These are phyloP conservation scores for Drosophila siamana DNA, from an alignment of 2,888 invertebrate species.

Conservation along the genomic window DNA sequence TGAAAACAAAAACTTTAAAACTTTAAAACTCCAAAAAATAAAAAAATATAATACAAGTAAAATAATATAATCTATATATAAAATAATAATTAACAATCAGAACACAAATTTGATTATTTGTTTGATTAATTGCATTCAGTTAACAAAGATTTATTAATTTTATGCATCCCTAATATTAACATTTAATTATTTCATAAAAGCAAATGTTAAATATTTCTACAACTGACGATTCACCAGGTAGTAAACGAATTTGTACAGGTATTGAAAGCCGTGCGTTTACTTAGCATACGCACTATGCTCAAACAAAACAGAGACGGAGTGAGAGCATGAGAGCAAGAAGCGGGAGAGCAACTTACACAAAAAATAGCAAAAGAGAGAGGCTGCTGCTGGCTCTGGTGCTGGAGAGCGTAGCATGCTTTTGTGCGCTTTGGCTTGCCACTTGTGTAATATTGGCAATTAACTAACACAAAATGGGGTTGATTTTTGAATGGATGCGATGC, in stretches of 20 bases:
- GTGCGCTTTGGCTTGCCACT: constrained; percentile 68
- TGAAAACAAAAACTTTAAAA: too few relatives aligned
- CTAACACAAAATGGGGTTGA: constrained; percentile 76
- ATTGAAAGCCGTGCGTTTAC: constrained; percentile 17
- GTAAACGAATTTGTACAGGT: not conserved
- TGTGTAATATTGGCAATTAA: constrained; percentile 81
- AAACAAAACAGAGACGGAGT: constrained; percentile 31
- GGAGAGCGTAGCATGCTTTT: constrained; percentile 54
- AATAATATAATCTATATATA: too few relatives aligned
- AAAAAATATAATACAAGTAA: too few relatives aligned
- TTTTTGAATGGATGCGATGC: constrained; percentile 69
- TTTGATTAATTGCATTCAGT: too few relatives aligned
- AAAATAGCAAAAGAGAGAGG: constrained; percentile 13
- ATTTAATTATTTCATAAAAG: too few relatives aligned
- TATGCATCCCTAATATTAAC: too few relatives aligned
- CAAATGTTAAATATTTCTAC: too few relatives aligned
- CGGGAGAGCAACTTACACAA: not conserved
- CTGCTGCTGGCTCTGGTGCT: not conserved
- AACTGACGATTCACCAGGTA: not conserved
- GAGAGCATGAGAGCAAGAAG: constrained; percentile 9
- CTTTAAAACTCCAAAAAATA: too few relatives aligned
- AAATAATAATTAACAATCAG: too few relatives aligned
- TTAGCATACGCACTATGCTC: constrained; percentile 37
- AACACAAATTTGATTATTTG: too few relatives aligned
- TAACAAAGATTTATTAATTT: too few relatives aligned